Conservation (phyloP, 2,113 vertebrate species). For the Bombycilla garrulus region DNA sequence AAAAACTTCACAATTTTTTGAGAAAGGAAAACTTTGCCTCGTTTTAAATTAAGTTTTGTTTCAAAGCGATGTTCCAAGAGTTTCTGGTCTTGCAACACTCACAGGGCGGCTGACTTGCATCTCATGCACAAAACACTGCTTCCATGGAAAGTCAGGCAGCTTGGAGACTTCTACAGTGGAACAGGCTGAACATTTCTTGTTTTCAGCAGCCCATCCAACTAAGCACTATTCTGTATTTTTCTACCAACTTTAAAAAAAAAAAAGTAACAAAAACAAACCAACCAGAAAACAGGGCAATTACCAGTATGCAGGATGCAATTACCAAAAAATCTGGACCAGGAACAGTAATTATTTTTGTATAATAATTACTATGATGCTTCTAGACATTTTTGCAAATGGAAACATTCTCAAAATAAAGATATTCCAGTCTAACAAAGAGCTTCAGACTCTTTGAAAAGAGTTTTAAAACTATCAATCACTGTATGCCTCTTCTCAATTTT, state of each 20-base stretch:
- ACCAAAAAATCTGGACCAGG: not conserved
- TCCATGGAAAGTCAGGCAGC: not conserved
- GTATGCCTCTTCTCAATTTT: not conserved
- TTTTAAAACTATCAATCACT: not conserved
- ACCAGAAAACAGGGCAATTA: not conserved
- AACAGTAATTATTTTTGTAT: not conserved
- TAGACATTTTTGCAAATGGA: not conserved
- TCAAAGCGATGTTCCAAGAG: not conserved
- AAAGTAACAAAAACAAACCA: not conserved
- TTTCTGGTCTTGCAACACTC: not conserved
- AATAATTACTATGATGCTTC: not conserved
- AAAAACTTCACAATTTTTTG: not conserved
- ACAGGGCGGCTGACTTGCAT: not conserved
- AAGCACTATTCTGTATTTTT: not conserved
- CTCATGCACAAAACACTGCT: not conserved
- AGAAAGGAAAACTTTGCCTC: not conserved
- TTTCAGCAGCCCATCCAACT: not conserved
- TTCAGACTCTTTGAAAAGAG: not conserved
- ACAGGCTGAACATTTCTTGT: not conserved
- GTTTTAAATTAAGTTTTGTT: not conserved
- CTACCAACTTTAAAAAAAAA: not conserved
- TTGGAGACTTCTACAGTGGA: not conserved
- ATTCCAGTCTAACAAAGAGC: not conserved
- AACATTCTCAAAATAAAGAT: not conserved
- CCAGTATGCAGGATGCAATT: not conserved